A percentile compares a stretch with the other conserved stretches of the same genome.
Evolutionary conservation across 2,888 invertebrate genomes (phyloP).

Genomic region (Acanthosoma haemorrhoidale): DNA sequence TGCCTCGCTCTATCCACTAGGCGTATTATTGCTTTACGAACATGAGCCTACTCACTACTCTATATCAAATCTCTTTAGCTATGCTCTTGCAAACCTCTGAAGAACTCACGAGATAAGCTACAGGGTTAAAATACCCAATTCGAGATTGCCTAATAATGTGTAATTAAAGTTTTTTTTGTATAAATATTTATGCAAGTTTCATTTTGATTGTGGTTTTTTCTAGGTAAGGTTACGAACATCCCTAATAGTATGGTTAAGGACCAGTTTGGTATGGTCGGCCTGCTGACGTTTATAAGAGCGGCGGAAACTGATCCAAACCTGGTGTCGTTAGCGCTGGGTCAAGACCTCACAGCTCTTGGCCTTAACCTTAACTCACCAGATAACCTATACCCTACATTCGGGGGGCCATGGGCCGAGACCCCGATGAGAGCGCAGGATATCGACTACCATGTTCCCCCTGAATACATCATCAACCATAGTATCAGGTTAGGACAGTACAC

Average conservation of each 20-base stretch:
- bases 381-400: conserved; percentile 96
- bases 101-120: no score
- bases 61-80: no score
- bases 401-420: conserved; percentile 97
- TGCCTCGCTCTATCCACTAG: no score
- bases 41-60: no score
- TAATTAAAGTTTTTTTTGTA: no score
- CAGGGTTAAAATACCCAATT: no score
- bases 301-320: conserved; percentile 96
- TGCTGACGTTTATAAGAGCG: conserved; percentile 95
- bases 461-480: conserved; percentile 95
- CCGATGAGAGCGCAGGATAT: conserved; percentile 98
- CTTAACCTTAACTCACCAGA: conserved; percentile 97
- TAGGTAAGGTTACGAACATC: conserved; percentile 96
- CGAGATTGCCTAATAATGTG: no score
- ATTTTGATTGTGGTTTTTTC: no score
- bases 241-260: conserved; percentile 98
- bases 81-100: no score
- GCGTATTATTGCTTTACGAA: no score
- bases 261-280: conserved; percentile 98
- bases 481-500: conserved; percentile 67
- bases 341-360: conserved; percentile 95
- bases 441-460: conserved; percentile 95
- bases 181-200: no score
- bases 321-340: conserved; percentile 92